Evolutionary conservation across 1,140 invertebrate species (phyloP).

Genomic region (Leguminivora glycinivorella): DNA sequence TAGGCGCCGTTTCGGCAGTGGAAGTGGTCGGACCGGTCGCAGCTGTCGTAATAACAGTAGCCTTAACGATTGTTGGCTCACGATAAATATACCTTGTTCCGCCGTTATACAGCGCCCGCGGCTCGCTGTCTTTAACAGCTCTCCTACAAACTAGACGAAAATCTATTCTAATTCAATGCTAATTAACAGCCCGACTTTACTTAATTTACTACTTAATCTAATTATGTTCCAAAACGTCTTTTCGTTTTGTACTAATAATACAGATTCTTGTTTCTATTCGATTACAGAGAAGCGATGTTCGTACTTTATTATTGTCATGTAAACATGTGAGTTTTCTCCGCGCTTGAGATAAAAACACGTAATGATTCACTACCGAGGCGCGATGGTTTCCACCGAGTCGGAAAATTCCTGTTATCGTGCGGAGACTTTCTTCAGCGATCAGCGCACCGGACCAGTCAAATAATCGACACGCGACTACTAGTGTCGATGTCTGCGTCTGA

Average conservation of each 20-base stretch:
- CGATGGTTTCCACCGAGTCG: conserved; percentile 71
- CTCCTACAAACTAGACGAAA: conserved; percentile 27
- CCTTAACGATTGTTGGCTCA: conserved; percentile 62
- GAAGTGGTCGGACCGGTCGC: conserved; percentile 60
- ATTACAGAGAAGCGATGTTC: conserved; percentile 13
- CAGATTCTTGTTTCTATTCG: neutral
- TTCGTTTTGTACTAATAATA: neutral
- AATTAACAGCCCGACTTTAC: conserved; percentile 33
- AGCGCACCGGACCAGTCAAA: conserved; percentile 43
- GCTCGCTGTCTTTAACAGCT: conserved; percentile 29
- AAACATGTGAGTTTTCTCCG: conserved; percentile 59
- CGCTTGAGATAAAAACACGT: conserved; percentile 55
- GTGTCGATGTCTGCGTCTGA: neutral
- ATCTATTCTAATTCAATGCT: conserved; percentile 25
- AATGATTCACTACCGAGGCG: conserved; percentile 65
- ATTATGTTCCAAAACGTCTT: neutral
- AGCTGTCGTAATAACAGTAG: conserved; percentile 64
- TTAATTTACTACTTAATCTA: conserved; percentile 34
- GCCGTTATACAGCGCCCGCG: conserved; percentile 34
- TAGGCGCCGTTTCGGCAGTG: conserved; percentile 54
- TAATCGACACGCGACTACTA: conserved; percentile 50
- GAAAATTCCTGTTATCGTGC: conserved; percentile 75
- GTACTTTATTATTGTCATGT: conserved; percentile 29
- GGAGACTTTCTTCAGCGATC: conserved; percentile 67
- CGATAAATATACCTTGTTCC: conserved; percentile 61